phyloP scores from a whole-genome alignment of 2,113 vertebrate species.

The Poecilia latipinna region DNA sequence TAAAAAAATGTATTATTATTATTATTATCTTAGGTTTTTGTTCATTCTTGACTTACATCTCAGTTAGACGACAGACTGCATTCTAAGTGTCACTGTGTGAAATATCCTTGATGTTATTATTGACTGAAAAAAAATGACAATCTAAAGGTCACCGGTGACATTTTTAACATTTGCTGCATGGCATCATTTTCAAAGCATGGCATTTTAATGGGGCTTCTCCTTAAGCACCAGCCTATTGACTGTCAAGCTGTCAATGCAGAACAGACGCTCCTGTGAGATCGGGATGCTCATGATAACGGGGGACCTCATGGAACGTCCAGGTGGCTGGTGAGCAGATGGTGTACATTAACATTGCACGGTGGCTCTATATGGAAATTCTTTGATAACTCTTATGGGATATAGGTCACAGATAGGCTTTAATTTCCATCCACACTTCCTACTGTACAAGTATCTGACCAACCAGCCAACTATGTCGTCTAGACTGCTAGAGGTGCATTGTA shows the following conservation, averaged over 20 bases:
- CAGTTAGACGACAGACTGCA: not conserved
- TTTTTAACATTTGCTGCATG: not conserved
- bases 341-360: constrained; percentile 66
- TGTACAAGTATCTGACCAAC: not conserved
- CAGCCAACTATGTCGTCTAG: not conserved
- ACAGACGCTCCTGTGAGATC: constrained; percentile 62
- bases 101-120: not conserved
- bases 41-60: not conserved
- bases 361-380: constrained; percentile 18
- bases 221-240: constrained; percentile 62
- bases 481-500: no score
- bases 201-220: constrained; percentile 73
- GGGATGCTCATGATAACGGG: constrained; percentile 50
- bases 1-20: no score
- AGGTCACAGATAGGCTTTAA: no score
- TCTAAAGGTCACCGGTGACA: not conserved
- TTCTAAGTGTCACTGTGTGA: not conserved
- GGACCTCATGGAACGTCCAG: constrained; percentile 48
- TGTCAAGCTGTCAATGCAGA: constrained; percentile 47
- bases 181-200: constrained; percentile 56
- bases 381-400: no score
- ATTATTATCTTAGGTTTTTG: no score
- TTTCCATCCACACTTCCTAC: not conserved
- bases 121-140: not conserved
- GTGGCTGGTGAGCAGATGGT: constrained; percentile 68